Evolutionary conservation across 2,113 vertebrate species (phyloP).

Genomic region (Progne subis): DNA sequence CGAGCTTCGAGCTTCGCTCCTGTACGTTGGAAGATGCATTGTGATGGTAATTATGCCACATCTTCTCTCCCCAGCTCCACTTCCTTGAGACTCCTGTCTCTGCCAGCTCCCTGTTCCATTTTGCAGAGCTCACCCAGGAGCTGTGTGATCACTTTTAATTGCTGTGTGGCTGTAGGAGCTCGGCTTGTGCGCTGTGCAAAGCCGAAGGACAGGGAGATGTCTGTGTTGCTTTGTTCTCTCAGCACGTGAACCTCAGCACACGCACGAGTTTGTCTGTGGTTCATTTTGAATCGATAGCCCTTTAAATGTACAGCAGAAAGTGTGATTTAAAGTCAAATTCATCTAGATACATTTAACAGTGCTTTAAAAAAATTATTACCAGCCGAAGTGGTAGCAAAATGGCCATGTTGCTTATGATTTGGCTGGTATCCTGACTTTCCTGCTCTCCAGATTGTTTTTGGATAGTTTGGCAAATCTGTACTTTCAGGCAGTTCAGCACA

Average conservation of each 20-base stretch:
- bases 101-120: background rate
- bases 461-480: conserved; percentile 65
- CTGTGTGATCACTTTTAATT: background rate
- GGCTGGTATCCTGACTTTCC: conserved; percentile 29
- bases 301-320: background rate
- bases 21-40: background rate
- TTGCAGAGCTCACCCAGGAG: background rate
- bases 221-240: background rate
- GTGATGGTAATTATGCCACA: background rate
- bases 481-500: conserved; percentile 57
- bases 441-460: conserved; percentile 57
- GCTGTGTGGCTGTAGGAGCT: background rate
- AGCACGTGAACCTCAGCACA: background rate
- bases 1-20: background rate
- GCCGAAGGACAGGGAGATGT: background rate
- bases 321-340: conserved; percentile 45
- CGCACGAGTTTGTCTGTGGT: background rate
- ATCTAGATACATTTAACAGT: conserved; percentile 24
- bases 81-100: background rate
- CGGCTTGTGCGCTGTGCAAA: background rate
- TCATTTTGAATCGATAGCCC: conserved; percentile 11
- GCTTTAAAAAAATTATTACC: conserved; percentile 47
- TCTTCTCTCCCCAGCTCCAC: background rate
- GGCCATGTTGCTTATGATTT: conserved; percentile 9
- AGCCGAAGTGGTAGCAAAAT: conserved; percentile 29